phyloP scores from a whole-genome alignment of 2,113 vertebrate genomes.

The Oophaga pumilio region DNA sequence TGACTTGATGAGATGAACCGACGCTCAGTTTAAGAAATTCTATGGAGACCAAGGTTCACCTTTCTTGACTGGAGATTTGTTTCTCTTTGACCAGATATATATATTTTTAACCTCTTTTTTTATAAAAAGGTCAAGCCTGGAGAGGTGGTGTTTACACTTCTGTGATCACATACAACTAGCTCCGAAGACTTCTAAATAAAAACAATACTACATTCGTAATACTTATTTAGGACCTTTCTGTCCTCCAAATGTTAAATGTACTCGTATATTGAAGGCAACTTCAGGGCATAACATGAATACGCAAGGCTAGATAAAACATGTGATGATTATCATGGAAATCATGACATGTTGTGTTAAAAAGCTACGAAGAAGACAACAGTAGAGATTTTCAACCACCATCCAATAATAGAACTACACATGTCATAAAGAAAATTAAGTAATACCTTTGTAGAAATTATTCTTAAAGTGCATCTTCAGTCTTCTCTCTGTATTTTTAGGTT shows the following conservation, averaged over 20 bases:
- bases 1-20: not conserved
- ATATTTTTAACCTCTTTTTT: not conserved
- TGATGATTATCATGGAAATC: not conserved
- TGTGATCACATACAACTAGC: not conserved
- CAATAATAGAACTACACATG: not conserved
- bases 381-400: too few species aligned
- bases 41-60: not conserved
- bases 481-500: not conserved
- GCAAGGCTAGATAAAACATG: too few species aligned
- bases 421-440: not conserved
- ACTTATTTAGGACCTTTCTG: not conserved
- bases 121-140: not conserved
- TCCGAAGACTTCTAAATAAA: not conserved
- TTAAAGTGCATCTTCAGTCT: not conserved
- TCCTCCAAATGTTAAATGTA: not conserved
- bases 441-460: not conserved
- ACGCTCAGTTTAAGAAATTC: conserved; percentile 7
- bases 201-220: not conserved
- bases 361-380: too few species aligned
- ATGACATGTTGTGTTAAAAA: not conserved
- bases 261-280: not conserved
- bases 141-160: not conserved
- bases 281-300: not conserved
- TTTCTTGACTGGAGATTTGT: not conserved
- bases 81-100: not conserved